Base-by-base conservation (phyloP, 92 coral and sea anemone species). In the Epizoanthus scotinus region DNA sequence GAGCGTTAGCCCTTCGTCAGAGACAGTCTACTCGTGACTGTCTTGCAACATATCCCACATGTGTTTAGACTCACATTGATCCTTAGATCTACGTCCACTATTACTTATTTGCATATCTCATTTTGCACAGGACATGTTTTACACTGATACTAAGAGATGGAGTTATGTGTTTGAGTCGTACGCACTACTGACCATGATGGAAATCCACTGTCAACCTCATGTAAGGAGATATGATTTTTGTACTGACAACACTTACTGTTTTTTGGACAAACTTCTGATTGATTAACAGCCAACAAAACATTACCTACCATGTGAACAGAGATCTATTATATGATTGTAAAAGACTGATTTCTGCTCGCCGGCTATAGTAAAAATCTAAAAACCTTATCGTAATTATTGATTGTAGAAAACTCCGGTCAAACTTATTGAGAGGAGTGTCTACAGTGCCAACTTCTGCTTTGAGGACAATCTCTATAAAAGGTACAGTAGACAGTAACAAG, bases 391-490 rank as follows among this genome's bases (percentile, higher is more conserved):
- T n/a, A n/a, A n/a, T 59, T 4, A 26, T 42, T 42, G 3, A 26
- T 47, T 83, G 3, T 86, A 94, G 97, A 84, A 82, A 25, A 89
- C 86, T 14, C 98, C 94, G 13, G 92, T 95, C 47, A 95, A 93
- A 59, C 90, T 95, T 91, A 92, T 95, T 68, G 98, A 95, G 67
- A 87, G 98, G 79, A 95, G 98, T 77, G 97, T 95, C 55, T 95
- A 90, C 85, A 95, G 98, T 92, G 97, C 97, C 40, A 88, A 91
- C 79, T 95, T 89, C 81, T 95, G 98, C 82, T 95, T 95, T 85
- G 98, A 92, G 57, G 94, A 95, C 70, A 95, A 95, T 80, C 96
- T 95, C 25, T 89, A 93, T 63, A 86, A 87, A 79, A 95, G 95
- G 98, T 95, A 85, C 1, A 78, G 2, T 63, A n/a, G n/a, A n/a